Evolutionary conservation across 1,140 invertebrate species (phyloP).

Genomic region (Pissodes strobi): DNA sequence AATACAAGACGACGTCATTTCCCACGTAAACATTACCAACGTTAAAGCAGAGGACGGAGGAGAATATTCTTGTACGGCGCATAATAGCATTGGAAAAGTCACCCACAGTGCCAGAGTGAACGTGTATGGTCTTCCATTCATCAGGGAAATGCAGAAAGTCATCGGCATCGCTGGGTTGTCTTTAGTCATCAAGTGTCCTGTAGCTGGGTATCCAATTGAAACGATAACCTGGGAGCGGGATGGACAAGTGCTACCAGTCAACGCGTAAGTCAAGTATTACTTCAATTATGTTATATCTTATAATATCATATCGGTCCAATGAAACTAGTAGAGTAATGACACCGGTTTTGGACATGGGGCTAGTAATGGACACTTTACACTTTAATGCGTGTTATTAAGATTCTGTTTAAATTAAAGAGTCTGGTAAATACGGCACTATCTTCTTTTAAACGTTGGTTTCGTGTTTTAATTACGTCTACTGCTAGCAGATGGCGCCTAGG

Average conservation of each 20-base stretch:
- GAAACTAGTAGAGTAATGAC: no score
- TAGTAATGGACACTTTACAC: no score
- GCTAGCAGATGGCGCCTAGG: no score
- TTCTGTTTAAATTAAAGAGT: no score
- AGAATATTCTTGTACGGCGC: constrained; percentile 85
- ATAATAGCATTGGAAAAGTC: constrained; percentile 76
- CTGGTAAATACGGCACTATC: no score
- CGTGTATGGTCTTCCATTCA: constrained; percentile 88
- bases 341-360: no score
- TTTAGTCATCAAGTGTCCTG: constrained; percentile 88
- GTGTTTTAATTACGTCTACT: no score
- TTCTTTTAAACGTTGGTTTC: no score
- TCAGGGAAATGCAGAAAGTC: constrained; percentile 88
- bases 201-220: constrained; percentile 89
- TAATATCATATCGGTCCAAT: no score
- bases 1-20: constrained; percentile 89
- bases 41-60: constrained; percentile 90
- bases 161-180: constrained; percentile 86
- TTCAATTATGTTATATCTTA: no score
- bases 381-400: no score
- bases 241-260: constrained; percentile 80
- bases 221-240: constrained; percentile 89
- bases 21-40: constrained; percentile 90
- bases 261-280: constrained; percentile 60
- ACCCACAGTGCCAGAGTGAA: constrained; percentile 84